These are phyloP conservation scores for Diglossa cyanea DNA, from an alignment of 2,797 vertebrate species.

Conservation along the genomic window DNA sequence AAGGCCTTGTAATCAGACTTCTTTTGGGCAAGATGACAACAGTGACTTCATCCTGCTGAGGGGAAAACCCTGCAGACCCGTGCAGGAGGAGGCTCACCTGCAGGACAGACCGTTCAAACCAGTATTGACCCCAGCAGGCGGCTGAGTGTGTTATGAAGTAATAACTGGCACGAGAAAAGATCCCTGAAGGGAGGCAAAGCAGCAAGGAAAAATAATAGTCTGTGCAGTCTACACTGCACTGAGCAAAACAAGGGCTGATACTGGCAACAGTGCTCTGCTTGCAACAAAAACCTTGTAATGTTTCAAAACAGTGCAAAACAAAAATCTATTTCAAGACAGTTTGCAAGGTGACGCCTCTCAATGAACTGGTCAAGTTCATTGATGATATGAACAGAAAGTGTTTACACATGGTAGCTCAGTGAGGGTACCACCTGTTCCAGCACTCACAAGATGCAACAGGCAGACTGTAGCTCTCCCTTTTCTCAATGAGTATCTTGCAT, in stretches of 20 bases:
- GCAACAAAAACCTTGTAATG: not conserved
- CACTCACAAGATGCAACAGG: not conserved
- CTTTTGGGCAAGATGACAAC: not conserved
- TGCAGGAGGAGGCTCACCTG: not conserved
- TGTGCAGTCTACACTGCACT: not conserved
- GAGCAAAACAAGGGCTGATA: not conserved
- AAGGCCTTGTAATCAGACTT: not conserved
- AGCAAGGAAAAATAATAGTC: not conserved
- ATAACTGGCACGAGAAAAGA: not conserved
- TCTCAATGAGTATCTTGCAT: not conserved
- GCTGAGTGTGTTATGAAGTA: not conserved
- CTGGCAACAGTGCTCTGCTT: not conserved
- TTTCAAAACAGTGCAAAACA: not conserved
- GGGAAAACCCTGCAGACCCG: not conserved
- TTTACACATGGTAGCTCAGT: not conserved
- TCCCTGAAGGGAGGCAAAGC: not conserved
- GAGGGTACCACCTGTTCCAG: not conserved
- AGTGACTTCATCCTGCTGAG: not conserved
- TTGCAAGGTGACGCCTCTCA: not conserved
- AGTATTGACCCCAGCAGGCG: not conserved
- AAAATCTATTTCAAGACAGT: not conserved
- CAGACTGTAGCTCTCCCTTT: not conserved
- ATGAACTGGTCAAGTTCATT: not conserved
- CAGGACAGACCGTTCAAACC: not conserved
- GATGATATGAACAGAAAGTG: accelerated